phyloP scores from a whole-genome alignment of 2,888 invertebrate genomes.

The Xanthia icteritia region DNA sequence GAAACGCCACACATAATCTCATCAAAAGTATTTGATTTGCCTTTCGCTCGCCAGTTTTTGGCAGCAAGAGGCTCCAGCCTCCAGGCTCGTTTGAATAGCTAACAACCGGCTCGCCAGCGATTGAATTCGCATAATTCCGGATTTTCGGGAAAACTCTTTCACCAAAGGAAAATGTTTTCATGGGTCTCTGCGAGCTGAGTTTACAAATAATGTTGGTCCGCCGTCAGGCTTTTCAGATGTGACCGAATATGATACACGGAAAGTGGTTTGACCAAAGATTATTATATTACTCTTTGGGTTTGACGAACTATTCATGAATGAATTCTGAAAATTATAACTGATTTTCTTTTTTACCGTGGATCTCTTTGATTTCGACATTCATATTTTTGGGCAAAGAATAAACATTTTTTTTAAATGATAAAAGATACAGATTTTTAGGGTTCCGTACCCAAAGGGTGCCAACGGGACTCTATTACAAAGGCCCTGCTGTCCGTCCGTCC shows the following conservation, averaged over 20 bases:
- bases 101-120: conserved; percentile 25
- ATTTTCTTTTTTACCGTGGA: not conserved
- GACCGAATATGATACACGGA: not conserved
- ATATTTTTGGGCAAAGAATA: no score
- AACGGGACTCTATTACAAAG: not conserved
- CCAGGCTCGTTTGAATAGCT: conserved; percentile 19
- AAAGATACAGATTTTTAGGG: not conserved
- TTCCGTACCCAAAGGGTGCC: not conserved
- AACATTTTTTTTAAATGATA: not conserved
- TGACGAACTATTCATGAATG: not conserved
- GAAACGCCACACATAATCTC: conserved; percentile 6
- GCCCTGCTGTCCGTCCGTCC: not conserved
- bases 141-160: conserved; percentile 27
- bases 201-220: not conserved
- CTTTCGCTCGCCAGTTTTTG: conserved; percentile 15
- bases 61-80: not conserved
- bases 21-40: conserved; percentile 21
- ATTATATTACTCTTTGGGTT: no score
- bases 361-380: not conserved
- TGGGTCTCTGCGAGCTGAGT: not conserved
- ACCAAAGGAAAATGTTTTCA: conserved; percentile 29
- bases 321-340: not conserved
- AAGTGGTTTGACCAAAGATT: not conserved
- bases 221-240: not conserved
- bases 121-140: conserved; percentile 23